phyloP scores from a whole-genome alignment of 2,797 vertebrate species.

The Platyrinchus mystaceus region DNA sequence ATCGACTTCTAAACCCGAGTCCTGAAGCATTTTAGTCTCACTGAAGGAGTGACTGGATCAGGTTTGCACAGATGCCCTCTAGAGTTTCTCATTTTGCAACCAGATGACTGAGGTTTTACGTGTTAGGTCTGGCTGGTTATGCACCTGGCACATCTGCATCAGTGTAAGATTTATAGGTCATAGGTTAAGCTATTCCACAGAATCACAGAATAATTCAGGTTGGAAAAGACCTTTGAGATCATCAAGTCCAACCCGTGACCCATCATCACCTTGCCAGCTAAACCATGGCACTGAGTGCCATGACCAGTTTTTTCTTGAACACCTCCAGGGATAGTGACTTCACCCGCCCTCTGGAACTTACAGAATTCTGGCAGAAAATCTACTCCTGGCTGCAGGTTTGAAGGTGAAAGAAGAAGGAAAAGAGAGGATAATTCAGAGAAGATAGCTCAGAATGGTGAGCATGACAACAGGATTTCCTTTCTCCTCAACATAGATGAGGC shows the following conservation, averaged over 20 bases:
- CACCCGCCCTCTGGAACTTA: neutral
- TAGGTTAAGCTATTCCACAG: neutral
- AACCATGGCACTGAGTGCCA: neutral
- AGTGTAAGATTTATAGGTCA: neutral
- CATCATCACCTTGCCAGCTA: neutral
- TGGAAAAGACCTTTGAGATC: neutral
- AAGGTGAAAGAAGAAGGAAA: neutral
- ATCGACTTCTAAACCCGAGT: neutral
- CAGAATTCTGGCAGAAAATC: neutral
- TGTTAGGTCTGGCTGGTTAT: neutral
- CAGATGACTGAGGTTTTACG: neutral
- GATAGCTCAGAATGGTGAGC: neutral
- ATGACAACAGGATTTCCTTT: neutral
- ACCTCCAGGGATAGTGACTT: neutral
- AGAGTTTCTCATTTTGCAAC: accelerated
- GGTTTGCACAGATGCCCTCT: neutral
- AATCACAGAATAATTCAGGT: neutral
- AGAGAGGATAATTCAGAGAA: neutral
- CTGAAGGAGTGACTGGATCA: neutral
- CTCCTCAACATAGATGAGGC: neutral
- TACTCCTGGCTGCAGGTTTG: neutral
- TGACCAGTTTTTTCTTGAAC: neutral
- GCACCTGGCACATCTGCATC: neutral
- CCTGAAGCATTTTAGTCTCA: neutral
- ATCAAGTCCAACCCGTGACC: neutral